Base-by-base conservation (phyloP, 2,888 invertebrate species). In the Amiota communis region DNA sequence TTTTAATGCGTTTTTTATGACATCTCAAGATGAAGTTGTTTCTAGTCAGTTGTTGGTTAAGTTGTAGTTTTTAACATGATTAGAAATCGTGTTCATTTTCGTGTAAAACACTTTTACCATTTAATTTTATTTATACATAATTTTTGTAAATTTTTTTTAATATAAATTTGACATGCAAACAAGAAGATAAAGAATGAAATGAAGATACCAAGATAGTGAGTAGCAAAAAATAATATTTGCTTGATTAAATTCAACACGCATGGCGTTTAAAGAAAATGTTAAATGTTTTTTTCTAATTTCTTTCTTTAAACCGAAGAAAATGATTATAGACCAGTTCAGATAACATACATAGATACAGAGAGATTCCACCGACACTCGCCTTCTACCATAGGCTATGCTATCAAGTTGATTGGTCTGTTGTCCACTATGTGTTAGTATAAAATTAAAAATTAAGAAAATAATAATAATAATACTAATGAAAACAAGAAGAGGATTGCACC, bases 181-280 rank as follows among this genome's bases (percentile, higher is more conserved):
- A 11, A 17, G 20, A 11, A 12, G 20, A 59, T 2, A 59, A 15
- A 59, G 36, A 36, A 36, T 36, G 8, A 36, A 36, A 36, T 36
- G 36, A 36, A 36, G 3, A 36, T 36, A 36, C 36, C 36, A 36
- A 36, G 36, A 36, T 6, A 6, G 36, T 4, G 36, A 6, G 36
- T 13, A 68, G 49, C 9, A 11, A 13, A n/a, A 59, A 68, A 68
- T n/a, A 46, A 68, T 51, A 53, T 68, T 68, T 68, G 51, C 67
- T 68, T 51, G 53, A 68, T 68, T 51, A 51, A 51, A 68, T 68
- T 53, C 23, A 23, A 53, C 67, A 68, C 67, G 67, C 51, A 53
- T 68, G 13, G 17, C 48, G 67, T 17, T 13, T 68, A 15, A 49
- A 48, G 49, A 17, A 65, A 65, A 65, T 59, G 20, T 63, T 47